Conservation (phyloP, 1,140 invertebrate species). For the Phortica variegata region DNA sequence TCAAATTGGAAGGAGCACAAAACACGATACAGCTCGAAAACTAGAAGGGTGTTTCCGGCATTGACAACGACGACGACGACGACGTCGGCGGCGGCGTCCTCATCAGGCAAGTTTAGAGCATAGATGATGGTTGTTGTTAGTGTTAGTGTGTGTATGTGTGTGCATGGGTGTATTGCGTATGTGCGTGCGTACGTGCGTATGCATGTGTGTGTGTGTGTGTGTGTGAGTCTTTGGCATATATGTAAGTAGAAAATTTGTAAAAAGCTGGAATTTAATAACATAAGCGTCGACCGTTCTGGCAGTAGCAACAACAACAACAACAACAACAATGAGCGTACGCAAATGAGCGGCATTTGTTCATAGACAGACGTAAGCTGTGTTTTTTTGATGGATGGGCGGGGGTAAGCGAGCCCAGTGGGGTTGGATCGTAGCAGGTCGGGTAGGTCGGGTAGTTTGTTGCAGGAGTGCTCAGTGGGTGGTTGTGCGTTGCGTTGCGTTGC, state of each 20-base stretch:
- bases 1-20: no score
- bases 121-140: constrained; percentile 32
- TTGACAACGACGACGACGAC: no score
- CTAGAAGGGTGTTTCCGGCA: no score
- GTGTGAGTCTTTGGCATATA: constrained; percentile 3
- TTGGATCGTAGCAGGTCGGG: no score
- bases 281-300: background rate
- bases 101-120: constrained; percentile 38
- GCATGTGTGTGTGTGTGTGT: background rate
- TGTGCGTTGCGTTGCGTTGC: constrained; percentile 18
- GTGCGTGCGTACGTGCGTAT: constrained; percentile 21
- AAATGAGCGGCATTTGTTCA: no score
- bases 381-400: no score
- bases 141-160: background rate
- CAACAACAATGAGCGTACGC: background rate
- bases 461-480: constrained; percentile 6
- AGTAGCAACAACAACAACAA: constrained; percentile 13
- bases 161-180: constrained; percentile 1
- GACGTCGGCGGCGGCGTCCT: no score
- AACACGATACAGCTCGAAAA: no score
- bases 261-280: no score
- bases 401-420: background rate
- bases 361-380: no score
- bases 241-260: no score
- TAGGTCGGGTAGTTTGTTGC: no score